Evolutionary conservation across 2,888 invertebrate species (phyloP), one percentile per base, ranked within the genome.

Genomic region (Lasioglossum leucozonium): DNA sequence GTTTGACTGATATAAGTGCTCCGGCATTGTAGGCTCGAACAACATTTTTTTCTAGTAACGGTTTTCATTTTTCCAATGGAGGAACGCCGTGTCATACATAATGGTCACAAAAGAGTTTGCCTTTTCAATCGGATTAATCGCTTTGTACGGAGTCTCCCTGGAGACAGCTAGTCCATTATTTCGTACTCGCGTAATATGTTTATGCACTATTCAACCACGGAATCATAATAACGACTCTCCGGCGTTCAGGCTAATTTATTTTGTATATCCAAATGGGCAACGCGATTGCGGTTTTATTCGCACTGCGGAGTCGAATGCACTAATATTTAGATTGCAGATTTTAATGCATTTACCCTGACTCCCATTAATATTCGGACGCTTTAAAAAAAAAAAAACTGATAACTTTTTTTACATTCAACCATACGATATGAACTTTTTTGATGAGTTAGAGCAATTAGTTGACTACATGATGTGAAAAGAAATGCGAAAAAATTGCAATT

Each of bases 1-100:
- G 81, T 84, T 88, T 88, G 92, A 92, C 91, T 91, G 91, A 88
- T 89, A 88, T 89, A 88, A 88, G 86, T 89, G 87, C 87, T 72
- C 37, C 78, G n/a, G n/a, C 75, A 85, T 90, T 89, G 80, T 87
- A 84, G 69, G 72, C 77, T 22, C 55, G 73, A 74, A 81, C 34
- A 34, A 84, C 84, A 75, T 87, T 79, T 82, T 82, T 78, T 69
- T 72, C 67, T 55, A 58, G 79, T 72, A 79, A 77, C 67, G 78
- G 71, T 75, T 82, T 69, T 51, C 72, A 44, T 74, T 77, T 72
- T 77, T 77, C 73, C 62, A 80, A 72, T 40, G 72, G 51, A 67
- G 44, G 42, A 75, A 58, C 47, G 55, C 26, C 0, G 58, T 75
- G 58, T 37, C 69, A n/a, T 13, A n/a, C 13, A 30, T 18, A 26